Percentiles rank a stretch among this genome's conserved stretches.
Conservation (phyloP, 2,888 invertebrate species). For the Drosophila planitibia region DNA sequence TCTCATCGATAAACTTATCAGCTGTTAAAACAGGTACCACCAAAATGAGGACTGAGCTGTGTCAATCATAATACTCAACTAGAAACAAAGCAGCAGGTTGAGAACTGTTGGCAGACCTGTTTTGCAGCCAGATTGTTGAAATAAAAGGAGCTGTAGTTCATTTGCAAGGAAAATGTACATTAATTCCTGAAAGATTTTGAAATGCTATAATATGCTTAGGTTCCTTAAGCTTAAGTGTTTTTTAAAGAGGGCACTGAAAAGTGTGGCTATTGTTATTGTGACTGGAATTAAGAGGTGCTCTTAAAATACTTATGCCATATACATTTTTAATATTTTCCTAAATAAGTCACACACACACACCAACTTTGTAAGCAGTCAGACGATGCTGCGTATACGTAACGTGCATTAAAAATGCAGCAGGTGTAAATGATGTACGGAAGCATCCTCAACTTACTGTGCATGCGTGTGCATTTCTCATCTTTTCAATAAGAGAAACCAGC, state of each 20-base stretch:
- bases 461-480: slow-evolving; percentile 70
- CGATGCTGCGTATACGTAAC: slow-evolving; percentile 53
- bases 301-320: background rate
- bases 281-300: background rate
- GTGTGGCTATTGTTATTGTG: background rate
- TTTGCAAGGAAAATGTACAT: background rate
- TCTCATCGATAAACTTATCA: background rate
- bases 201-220: background rate
- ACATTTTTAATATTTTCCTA: background rate
- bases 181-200: background rate
- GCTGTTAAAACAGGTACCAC: background rate
- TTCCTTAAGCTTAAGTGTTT: background rate
- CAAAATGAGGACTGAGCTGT: background rate
- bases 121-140: background rate
- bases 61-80: background rate
- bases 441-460: slow-evolving; percentile 42
- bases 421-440: slow-evolving; percentile 59
- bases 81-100: background rate
- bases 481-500: slow-evolving; percentile 52
- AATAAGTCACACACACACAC: background rate
- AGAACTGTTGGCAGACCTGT: background rate
- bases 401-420: slow-evolving; percentile 69
- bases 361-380: background rate
- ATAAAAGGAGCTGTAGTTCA: background rate
- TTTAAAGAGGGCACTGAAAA: background rate